Base-by-base conservation (phyloP, 2,888 invertebrate genomes). In the Dione juno region DNA sequence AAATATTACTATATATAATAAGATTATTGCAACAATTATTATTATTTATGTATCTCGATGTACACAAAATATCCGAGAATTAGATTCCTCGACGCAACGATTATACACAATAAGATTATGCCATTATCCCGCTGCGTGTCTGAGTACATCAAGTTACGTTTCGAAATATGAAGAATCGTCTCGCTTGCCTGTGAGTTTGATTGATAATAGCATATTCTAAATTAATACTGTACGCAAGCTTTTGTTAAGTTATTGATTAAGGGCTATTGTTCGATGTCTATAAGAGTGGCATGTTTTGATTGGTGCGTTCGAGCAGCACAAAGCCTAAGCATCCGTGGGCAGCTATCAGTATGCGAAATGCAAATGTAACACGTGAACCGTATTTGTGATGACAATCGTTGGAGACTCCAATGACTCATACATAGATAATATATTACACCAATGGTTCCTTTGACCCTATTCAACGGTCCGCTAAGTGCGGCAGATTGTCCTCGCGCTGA, bases 361-460 rank as follows among this genome's bases (percentile, higher is more conserved):
- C 81, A 80, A 80, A 80, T 80, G 80, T 82, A 69, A 78, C 79
- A 80, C 88, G 88, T 88, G 90, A 84, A 80, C 80, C 78, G 87
- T 78, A 78, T 88, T 78, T 79, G 81, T 85, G 86, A 89, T 89
- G 87, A 85, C 82, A 81, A 81, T 83, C 82, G 81, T 84, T 82
- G 88, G 88, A 88, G 86, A 86, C 85, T 88, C 86, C 84, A 77
- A 79, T 92, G 92, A 92, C 79, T 92, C 90, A 92, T 76, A 74
- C 81, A 83, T 84, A 84, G 86, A 85, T 86, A 86, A 84, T 84
- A 83, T 83, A 85, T 86, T 84, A 85, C 80, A 80, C 79, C 83
- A 85, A 88, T 88, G 86, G 86, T 86, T 89, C 87, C 87, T 90
- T 88, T 92, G 88, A 90, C 92, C 89, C 86, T 84, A 87, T 89